phyloP scores from a whole-genome alignment of 2,113 vertebrate species.

The Procavia capensis region DNA sequence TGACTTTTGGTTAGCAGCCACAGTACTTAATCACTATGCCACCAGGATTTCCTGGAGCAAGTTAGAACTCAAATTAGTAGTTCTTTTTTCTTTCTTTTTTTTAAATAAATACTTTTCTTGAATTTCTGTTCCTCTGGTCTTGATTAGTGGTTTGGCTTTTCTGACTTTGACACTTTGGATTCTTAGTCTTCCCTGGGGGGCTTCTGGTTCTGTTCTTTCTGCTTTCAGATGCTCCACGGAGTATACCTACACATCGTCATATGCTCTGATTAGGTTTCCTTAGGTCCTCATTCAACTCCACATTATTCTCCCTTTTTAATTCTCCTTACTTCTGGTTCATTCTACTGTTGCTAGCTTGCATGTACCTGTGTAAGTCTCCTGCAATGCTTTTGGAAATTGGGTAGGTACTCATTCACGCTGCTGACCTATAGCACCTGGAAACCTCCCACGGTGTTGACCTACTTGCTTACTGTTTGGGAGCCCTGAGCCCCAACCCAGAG shows the following conservation, averaged over 20 bases:
- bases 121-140: background rate
- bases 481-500: too few species aligned
- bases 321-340: background rate
- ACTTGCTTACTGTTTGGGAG: background rate
- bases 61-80: background rate
- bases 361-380: background rate
- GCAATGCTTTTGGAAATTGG: background rate
- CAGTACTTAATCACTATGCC: too few species aligned
- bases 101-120: background rate
- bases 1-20: too few species aligned
- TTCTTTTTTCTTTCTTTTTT: background rate
- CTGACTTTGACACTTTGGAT: background rate
- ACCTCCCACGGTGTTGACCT: background rate
- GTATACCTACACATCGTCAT: fast-evolving
- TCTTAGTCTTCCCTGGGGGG: background rate
- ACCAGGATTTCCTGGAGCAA: background rate
- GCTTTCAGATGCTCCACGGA: background rate
- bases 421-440: background rate
- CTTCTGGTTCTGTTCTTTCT: background rate
- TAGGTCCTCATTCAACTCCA: background rate
- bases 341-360: background rate
- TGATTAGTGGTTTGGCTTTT: background rate
- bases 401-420: background rate
- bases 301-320: background rate
- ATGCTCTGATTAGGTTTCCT: background rate